phyloP scores from a whole-genome alignment of 2,113 vertebrate genomes.

The Channa argus region DNA sequence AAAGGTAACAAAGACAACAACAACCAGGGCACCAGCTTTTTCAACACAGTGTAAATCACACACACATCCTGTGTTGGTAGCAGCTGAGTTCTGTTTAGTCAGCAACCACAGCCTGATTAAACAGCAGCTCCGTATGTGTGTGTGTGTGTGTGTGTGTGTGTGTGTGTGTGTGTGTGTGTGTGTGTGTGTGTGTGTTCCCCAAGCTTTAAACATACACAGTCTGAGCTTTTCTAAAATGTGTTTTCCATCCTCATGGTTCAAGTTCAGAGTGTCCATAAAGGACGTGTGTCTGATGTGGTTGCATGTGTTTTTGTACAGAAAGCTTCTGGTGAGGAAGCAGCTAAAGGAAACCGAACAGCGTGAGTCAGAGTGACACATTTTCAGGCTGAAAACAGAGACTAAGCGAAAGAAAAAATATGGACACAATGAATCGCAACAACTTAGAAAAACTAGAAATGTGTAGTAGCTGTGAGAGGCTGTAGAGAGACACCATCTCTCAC shows the following conservation, averaged over 20 bases:
- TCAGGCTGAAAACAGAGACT: background rate
- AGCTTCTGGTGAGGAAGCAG: slow-evolving; percentile 28
- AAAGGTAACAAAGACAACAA: background rate
- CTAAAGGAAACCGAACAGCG: slow-evolving; percentile 28
- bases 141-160: slow-evolving; percentile 35
- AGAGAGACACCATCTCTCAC: too few relatives aligned
- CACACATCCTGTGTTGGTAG: slow-evolving; percentile 47
- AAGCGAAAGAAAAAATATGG: background rate
- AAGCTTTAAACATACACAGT: slow-evolving; percentile 10
- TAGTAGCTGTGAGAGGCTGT: too few relatives aligned
- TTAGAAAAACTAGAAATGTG: too few relatives aligned
- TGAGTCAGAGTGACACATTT: slow-evolving; percentile 12
- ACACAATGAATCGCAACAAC: background rate
- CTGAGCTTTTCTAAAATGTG: slow-evolving; percentile 5
- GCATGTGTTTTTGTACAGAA: background rate
- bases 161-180: slow-evolving; percentile 9
- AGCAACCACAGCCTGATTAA: slow-evolving; percentile 46
- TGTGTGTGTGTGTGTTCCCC: slow-evolving; percentile 27
- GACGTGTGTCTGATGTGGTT: background rate
- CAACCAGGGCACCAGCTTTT: too few relatives aligned
- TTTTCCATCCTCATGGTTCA: background rate
- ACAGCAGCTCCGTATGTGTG: background rate
- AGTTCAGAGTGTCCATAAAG: background rate
- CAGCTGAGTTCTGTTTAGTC: slow-evolving; percentile 48
- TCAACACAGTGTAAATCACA: background rate